phyloP scores from a whole-genome alignment of 1,140 invertebrate species.

The Neotoxoptera formosana region DNA sequence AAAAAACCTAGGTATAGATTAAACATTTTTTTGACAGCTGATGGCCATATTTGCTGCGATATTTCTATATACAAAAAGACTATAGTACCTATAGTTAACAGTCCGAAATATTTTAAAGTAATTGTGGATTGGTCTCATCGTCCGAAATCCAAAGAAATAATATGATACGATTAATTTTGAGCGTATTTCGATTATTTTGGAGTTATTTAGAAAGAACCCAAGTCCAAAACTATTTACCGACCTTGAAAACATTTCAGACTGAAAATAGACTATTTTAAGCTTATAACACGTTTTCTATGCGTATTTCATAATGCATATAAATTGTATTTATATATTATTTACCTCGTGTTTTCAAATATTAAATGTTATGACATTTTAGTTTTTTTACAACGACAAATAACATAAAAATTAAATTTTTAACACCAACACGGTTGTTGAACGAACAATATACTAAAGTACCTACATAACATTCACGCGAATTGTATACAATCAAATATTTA shows the following conservation, averaged over 20 bases:
- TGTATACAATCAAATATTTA: background rate
- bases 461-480: background rate
- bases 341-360: background rate
- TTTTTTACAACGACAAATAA: background rate
- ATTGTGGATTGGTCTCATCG: too few species aligned
- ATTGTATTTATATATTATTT: background rate
- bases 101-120: too few species aligned
- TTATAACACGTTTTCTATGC: background rate
- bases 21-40: too few species aligned
- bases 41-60: too few species aligned
- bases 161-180: background rate
- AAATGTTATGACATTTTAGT: background rate
- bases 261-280: background rate
- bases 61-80: too few species aligned
- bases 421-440: background rate
- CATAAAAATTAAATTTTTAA: background rate
- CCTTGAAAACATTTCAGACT: too few species aligned
- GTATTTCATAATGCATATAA: background rate
- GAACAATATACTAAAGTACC: background rate
- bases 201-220: background rate
- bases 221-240: background rate
- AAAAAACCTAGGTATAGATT: too few species aligned
- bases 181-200: background rate
- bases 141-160: too few species aligned
- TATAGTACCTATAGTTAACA: too few species aligned